Conservation (phyloP, 1,140 invertebrate species). For the Latrodectus geometricus region DNA sequence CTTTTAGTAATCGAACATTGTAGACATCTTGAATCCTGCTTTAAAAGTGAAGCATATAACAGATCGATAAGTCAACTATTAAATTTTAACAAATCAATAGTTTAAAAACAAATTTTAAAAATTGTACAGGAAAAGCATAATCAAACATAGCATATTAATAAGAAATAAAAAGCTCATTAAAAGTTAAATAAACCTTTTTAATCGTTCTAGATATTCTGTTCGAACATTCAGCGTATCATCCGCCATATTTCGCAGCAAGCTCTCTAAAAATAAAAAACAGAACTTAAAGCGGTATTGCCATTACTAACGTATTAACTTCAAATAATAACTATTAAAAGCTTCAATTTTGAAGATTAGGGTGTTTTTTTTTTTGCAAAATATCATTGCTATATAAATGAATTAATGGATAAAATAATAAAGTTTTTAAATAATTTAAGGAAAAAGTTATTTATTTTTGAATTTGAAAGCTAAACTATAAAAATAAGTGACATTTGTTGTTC, state of each 20-base stretch:
- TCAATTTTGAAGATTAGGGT: not conserved
- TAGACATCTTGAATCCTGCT: too few relatives aligned
- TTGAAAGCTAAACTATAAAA: too few relatives aligned
- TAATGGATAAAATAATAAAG: not conserved
- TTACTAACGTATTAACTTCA: not conserved
- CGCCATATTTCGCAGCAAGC: slow-evolving; percentile 21
- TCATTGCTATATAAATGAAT: not conserved
- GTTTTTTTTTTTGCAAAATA: not conserved
- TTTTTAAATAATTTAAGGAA: not conserved
- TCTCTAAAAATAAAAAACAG: slow-evolving; percentile 5
- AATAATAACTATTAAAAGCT: not conserved
- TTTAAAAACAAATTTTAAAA: too few relatives aligned
- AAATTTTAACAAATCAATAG: too few relatives aligned
- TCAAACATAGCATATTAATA: too few relatives aligned
- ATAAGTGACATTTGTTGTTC: too few relatives aligned
- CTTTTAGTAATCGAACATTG: too few relatives aligned
- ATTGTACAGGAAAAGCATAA: too few relatives aligned
- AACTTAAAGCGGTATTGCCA: not conserved
- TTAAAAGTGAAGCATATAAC: too few relatives aligned
- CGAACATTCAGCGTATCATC: slow-evolving; percentile 52
- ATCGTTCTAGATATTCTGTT: slow-evolving; percentile 47
- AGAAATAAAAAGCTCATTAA: too few relatives aligned
- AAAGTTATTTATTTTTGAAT: too few relatives aligned
- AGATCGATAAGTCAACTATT: too few relatives aligned
- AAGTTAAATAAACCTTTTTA: slow-evolving; percentile 33